Evolutionary conservation across 2,888 invertebrate genomes (phyloP).

Genomic region (Phyllotreta striolata): DNA sequence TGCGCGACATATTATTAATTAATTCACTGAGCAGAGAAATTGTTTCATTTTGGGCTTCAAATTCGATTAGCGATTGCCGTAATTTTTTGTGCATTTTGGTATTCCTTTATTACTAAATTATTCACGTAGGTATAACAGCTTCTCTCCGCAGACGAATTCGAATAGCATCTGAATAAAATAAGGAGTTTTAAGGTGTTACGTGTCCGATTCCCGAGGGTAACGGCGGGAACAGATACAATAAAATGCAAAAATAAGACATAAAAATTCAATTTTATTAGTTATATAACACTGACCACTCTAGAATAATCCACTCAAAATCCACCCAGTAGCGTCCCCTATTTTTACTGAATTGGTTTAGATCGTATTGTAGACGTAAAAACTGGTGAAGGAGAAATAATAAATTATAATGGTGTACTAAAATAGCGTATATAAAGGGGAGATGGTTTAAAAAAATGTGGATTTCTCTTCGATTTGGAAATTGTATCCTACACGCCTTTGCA

Average conservation of each 20-base stretch:
- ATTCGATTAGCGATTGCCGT: not conserved
- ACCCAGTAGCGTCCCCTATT: slow-evolving; percentile 11
- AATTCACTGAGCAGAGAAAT: too few relatives aligned
- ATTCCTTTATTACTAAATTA: too few relatives aligned
- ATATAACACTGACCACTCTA: slow-evolving; percentile 47
- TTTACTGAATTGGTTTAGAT: too few relatives aligned
- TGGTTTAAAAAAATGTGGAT: too few relatives aligned
- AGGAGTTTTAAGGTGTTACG: slow-evolving; percentile 8
- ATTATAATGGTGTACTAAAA: too few relatives aligned
- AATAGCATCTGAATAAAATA: slow-evolving; percentile 12
- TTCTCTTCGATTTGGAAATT: not conserved
- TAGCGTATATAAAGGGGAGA: too few relatives aligned
- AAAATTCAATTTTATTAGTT: slow-evolving; percentile 51
- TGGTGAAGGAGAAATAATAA: not conserved
- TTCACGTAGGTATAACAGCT: too few relatives aligned
- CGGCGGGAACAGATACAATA: slow-evolving; percentile 51
- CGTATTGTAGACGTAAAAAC: too few relatives aligned
- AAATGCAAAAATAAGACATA: slow-evolving; percentile 52
- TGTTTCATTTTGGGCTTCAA: not conserved
- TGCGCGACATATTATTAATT: too few relatives aligned
- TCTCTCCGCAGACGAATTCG: not conserved
- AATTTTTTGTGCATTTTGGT: too few relatives aligned
- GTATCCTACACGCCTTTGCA: slow-evolving; percentile 13
- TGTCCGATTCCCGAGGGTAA: slow-evolving; percentile 20
- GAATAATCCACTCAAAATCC: slow-evolving; percentile 13